Evolutionary conservation across 2,888 invertebrate species (phyloP).

Genomic region (Leptinotarsa juncta): DNA sequence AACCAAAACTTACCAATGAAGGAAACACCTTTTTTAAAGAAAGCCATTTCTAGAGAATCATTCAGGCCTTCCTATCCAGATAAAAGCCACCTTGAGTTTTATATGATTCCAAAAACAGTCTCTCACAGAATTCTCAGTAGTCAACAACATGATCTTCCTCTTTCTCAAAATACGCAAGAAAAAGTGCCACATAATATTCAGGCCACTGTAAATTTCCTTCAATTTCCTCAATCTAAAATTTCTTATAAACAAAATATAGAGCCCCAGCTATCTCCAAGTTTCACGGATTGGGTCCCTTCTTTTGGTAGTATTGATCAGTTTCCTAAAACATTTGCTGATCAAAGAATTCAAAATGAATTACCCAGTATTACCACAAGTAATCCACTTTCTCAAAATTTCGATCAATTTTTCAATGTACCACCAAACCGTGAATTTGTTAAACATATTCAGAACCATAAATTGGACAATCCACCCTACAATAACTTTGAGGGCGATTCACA

Average conservation of each 20-base stretch:
- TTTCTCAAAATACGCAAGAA: neutral
- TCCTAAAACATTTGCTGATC: neutral
- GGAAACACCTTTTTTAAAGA: neutral
- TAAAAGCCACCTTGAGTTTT: neutral
- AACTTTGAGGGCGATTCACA: neutral
- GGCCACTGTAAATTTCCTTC: neutral
- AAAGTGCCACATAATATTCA: neutral
- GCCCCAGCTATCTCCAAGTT: neutral
- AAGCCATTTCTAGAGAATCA: neutral
- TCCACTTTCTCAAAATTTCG: slow-evolving; percentile 1
- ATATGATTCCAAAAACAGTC: neutral
- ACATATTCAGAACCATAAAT: neutral
- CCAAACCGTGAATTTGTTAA: neutral
- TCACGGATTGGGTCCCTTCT: neutral
- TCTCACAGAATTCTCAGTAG: neutral
- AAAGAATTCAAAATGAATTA: neutral
- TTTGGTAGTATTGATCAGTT: neutral
- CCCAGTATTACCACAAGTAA: slow-evolving; percentile 10
- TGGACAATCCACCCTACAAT: neutral
- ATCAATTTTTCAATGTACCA: slow-evolving; percentile 17
- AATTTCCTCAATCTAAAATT: neutral
- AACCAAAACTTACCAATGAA: neutral
- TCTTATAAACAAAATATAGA: neutral
- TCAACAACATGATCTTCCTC: neutral
- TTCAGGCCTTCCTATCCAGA: neutral